Percentiles rank a stretch among this genome's conserved stretches.
These are phyloP conservation scores for Catostylus mosaicus DNA, from an alignment of 30 jellyfish, hydroid and myxozoan genomes.

Conservation along the genomic window DNA sequence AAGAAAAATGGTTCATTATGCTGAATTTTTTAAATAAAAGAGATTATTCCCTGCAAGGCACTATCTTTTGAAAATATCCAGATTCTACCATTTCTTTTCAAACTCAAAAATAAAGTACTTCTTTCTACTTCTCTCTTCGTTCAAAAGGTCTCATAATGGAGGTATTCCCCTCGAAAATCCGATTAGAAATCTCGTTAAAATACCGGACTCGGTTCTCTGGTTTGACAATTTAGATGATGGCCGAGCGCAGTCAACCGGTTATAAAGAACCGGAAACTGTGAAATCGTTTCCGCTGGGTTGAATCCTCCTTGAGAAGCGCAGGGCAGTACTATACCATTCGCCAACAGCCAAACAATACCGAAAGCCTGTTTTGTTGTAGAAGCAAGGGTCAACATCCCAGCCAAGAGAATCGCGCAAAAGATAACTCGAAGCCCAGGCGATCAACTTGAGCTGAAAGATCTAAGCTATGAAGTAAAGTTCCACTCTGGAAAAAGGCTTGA, in stretches of 20 bases:
- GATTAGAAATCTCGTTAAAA: neutral
- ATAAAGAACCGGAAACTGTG: slow-evolving; percentile 58
- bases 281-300: slow-evolving; percentile 71
- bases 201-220: slow-evolving; percentile 47
- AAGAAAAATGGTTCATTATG: too few species aligned
- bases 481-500: neutral
- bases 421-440: slow-evolving; percentile 8
- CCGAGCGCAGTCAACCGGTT: slow-evolving; percentile 2
- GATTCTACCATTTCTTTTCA: neutral
- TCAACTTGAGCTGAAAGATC: slow-evolving; percentile 3
- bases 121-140: neutral
- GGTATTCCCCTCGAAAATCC: slow-evolving; percentile 41
- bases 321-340: slow-evolving; percentile 64
- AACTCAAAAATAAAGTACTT: neutral
- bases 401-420: slow-evolving; percentile 24
- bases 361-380: slow-evolving; percentile 38
- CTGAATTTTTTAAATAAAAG: neutral
- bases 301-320: slow-evolving; percentile 61
- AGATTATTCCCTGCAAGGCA: neutral
- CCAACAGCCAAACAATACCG: slow-evolving; percentile 70
- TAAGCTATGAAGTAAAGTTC: slow-evolving; percentile 36
- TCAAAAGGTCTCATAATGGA: neutral
- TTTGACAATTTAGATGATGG: neutral
- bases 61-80: neutral
- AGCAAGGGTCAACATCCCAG: slow-evolving; percentile 47